phyloP scores from a whole-genome alignment of 2,113 vertebrate genomes.

The Spea bombifrons region DNA sequence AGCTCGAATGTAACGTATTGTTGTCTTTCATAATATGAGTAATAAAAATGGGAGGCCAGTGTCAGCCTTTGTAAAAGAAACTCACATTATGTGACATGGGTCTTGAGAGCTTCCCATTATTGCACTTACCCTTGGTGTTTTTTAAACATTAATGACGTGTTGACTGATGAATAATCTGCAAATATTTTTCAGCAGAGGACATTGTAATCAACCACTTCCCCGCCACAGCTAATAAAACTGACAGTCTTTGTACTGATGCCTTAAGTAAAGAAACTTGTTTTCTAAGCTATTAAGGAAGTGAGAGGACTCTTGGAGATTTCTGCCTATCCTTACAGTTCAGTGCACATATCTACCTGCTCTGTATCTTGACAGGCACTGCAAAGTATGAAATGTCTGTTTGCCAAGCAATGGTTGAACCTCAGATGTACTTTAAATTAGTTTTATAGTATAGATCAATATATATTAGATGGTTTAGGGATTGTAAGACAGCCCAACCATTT shows the following conservation, averaged over 20 bases:
- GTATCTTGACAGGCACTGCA: slow-evolving; percentile 5
- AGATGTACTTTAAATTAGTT: slow-evolving; percentile 20
- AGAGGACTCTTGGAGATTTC: slow-evolving; percentile 36
- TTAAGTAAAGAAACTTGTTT: slow-evolving; percentile 48
- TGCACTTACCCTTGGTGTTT: background rate
- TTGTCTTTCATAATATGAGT: background rate
- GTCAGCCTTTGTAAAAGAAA: background rate
- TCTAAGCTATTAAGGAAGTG: slow-evolving; percentile 38
- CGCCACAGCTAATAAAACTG: slow-evolving; percentile 28
- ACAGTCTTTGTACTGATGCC: slow-evolving; percentile 35
- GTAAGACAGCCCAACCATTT: no score
- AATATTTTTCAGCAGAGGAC: slow-evolving; percentile 16
- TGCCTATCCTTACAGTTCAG: slow-evolving; percentile 43
- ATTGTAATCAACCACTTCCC: slow-evolving; percentile 29
- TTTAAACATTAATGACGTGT: slow-evolving; percentile 45
- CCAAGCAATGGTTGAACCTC: background rate
- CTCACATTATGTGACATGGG: slow-evolving; percentile 12
- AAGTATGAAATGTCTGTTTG: slow-evolving; percentile 2
- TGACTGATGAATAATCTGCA: slow-evolving; percentile 33
- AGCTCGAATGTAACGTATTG: no score
- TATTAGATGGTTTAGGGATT: background rate
- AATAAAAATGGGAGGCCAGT: background rate
- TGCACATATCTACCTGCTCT: slow-evolving; percentile 8
- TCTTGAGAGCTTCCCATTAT: background rate
- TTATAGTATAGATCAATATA: background rate